These are phyloP conservation scores for Colossoma macropomum DNA, from an alignment of 2,113 vertebrate genomes.

Conservation along the genomic window DNA sequence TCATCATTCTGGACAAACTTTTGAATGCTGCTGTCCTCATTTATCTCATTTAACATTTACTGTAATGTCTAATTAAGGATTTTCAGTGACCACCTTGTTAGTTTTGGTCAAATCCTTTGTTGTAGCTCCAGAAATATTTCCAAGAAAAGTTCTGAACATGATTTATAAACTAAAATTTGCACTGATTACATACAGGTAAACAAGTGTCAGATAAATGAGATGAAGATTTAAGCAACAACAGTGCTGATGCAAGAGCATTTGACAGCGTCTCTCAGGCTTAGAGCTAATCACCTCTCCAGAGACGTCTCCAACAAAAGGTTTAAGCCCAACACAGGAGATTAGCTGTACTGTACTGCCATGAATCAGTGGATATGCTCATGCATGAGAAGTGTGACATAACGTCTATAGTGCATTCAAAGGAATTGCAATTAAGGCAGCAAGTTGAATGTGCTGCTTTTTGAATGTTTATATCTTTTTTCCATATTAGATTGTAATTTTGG, in stretches of 20 bases:
- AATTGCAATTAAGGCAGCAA: not conserved
- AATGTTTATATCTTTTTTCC: not conserved
- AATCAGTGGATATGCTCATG: slow-evolving; percentile 33
- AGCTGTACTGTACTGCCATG: slow-evolving; percentile 58
- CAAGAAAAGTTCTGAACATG: not conserved
- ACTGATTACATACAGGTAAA: slow-evolving; percentile 25
- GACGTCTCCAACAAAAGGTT: slow-evolving; percentile 63
- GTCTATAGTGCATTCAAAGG: not conserved
- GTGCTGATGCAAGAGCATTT: slow-evolving; percentile 63
- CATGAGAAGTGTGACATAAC: not conserved
- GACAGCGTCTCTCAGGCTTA: slow-evolving; percentile 68
- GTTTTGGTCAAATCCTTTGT: not conserved
- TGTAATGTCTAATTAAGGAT: not conserved
- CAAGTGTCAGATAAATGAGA: slow-evolving; percentile 35
- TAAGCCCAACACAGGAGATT: slow-evolving; percentile 68
- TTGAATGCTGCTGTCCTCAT: too few species aligned
- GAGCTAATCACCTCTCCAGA: slow-evolving; percentile 70
- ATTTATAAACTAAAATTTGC: slow-evolving; percentile 17
- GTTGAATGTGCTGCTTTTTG: slow-evolving; percentile 3
- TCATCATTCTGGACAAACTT: too few species aligned
- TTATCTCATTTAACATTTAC: not conserved
- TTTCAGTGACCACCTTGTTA: not conserved
- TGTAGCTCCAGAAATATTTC: not conserved
- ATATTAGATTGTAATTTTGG: slow-evolving; percentile 36
- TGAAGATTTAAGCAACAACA: slow-evolving; percentile 60